Percentiles rank a stretch among this genome's conserved stretches.
These are phyloP conservation scores for Grapholita molesta DNA, from an alignment of 1,140 invertebrate genomes.

Conservation along the genomic window DNA sequence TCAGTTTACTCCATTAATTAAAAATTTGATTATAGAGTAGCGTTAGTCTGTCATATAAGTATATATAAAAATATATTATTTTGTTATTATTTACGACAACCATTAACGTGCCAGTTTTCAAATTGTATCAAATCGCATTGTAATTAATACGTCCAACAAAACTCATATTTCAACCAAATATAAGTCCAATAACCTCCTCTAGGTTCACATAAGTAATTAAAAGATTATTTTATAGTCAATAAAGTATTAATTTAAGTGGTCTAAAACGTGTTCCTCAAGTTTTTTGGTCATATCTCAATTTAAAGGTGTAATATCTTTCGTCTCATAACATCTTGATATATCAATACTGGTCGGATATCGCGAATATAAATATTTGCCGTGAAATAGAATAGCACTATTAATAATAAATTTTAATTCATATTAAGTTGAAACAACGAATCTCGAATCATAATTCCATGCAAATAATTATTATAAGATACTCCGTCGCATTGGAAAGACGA, in stretches of 20 bases:
- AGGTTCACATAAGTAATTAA: background rate
- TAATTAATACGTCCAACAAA: background rate
- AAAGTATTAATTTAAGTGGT: background rate
- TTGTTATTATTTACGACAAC: background rate
- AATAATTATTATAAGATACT: background rate
- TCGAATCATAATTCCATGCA: background rate
- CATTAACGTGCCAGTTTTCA: background rate
- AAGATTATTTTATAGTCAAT: background rate
- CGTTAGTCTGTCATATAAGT: too few species aligned
- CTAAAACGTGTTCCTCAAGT: background rate
- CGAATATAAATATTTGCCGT: background rate
- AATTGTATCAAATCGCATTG: background rate
- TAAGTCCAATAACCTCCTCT: background rate
- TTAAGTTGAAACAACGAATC: background rate
- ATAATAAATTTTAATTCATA: background rate
- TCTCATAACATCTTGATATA: constrained; percentile 11
- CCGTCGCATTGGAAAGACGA: too few species aligned
- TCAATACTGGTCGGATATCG: background rate
- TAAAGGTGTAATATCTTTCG: background rate
- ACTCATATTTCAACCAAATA: background rate
- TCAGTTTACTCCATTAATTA: too few species aligned
- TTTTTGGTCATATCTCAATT: background rate
- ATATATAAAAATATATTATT: background rate
- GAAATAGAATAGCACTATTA: background rate
- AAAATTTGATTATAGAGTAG: too few species aligned